These are phyloP conservation scores for Enteromius fasciolatus DNA, from an alignment of 2,797 vertebrate genomes.

Conservation along the genomic window DNA sequence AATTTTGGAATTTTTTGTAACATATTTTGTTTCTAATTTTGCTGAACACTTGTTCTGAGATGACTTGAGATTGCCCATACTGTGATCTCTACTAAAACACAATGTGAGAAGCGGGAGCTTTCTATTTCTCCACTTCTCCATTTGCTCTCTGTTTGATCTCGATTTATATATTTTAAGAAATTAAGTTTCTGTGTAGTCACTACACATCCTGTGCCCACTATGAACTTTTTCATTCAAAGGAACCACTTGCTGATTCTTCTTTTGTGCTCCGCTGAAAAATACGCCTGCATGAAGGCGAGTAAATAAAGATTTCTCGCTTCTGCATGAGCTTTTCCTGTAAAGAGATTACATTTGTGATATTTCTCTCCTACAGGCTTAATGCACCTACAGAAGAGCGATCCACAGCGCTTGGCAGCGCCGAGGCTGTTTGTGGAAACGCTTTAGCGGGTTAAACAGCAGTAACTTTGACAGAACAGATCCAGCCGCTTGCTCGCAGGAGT, in stretches of 20 bases:
- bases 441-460: slow-evolving; percentile 27
- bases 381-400: background rate
- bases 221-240: background rate
- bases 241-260: background rate
- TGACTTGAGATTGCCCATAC: background rate
- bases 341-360: slow-evolving; percentile 12
- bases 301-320: background rate
- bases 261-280: background rate
- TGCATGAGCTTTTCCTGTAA: background rate
- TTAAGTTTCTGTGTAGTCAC: background rate
- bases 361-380: slow-evolving; percentile 10
- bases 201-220: background rate
- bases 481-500: slow-evolving; percentile 12
- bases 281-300: background rate
- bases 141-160: background rate
- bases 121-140: background rate
- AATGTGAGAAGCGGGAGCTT: background rate
- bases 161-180: background rate
- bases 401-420: background rate
- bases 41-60: background rate
- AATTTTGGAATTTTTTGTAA: too few species aligned
- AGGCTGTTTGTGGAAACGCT: slow-evolving; percentile 17
- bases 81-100: background rate
- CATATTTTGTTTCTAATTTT: background rate
- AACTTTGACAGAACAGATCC: slow-evolving; percentile 13